Conservation (phyloP, 2,888 invertebrate genomes). For the Andrena camellia region DNA sequence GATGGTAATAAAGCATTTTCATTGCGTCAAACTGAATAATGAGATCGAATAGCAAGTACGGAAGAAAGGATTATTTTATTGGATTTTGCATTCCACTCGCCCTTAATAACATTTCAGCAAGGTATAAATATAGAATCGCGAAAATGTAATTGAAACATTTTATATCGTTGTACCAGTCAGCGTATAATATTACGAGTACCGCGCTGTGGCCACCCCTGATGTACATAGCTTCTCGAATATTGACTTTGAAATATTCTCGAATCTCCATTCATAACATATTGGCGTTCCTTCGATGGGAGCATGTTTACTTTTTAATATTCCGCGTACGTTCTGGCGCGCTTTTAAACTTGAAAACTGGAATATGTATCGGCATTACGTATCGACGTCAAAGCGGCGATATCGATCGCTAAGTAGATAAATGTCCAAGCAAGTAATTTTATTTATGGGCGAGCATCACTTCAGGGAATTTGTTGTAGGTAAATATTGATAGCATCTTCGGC, state of each 20-base stretch:
- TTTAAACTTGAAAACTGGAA: constrained; percentile 35
- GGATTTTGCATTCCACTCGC: background rate
- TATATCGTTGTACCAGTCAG: no score
- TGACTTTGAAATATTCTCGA: constrained; percentile 35
- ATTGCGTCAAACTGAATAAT: background rate
- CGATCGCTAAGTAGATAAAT: constrained; percentile 40
- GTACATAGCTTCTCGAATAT: constrained; percentile 35
- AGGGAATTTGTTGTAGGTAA: background rate
- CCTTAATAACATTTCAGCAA: background rate
- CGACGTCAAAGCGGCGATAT: constrained; percentile 36
- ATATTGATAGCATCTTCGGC: constrained; percentile 2
- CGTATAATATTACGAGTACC: background rate
- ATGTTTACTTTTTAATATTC: constrained; percentile 49
- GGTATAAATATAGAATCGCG: background rate
- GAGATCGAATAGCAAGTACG: background rate
- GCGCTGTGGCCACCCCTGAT: background rate
- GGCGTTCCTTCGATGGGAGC: constrained; percentile 33
- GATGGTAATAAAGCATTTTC: no score
- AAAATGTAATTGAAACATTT: background rate
- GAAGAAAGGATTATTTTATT: constrained; percentile 3
- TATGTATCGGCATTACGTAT: constrained; percentile 35
- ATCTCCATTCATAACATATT: constrained; percentile 39
- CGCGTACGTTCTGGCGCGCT: constrained; percentile 27
- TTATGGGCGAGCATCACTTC: background rate
- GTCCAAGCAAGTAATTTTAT: constrained; percentile 32